phyloP scores from a whole-genome alignment of 2,888 invertebrate genomes.

The Plutella xylostella region DNA sequence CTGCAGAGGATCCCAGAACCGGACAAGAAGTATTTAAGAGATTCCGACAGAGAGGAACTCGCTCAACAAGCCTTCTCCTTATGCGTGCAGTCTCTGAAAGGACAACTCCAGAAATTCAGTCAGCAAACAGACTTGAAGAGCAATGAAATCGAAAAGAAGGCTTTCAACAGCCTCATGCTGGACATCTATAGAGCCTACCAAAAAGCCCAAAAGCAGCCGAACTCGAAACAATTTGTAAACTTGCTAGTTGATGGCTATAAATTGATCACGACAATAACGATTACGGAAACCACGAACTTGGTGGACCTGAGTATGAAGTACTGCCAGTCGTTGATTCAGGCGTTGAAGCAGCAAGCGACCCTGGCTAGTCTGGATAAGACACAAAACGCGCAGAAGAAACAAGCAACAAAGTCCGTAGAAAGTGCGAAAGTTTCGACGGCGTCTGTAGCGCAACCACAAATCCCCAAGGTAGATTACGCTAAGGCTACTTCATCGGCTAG shows the following conservation, averaged over 20 bases:
- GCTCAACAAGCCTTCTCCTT: slow-evolving; percentile 83
- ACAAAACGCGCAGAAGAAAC: slow-evolving; percentile 49
- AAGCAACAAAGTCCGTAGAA: slow-evolving; percentile 27
- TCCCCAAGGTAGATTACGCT: not conserved
- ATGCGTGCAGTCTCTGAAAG: slow-evolving; percentile 77
- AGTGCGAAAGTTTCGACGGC: not conserved
- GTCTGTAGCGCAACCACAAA: not conserved
- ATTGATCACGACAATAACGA: slow-evolving; percentile 70
- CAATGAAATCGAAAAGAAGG: slow-evolving; percentile 56
- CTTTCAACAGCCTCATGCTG: slow-evolving; percentile 60
- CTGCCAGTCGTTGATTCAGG: slow-evolving; percentile 73
- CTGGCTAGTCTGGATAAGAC: slow-evolving; percentile 44
- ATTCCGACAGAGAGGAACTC: slow-evolving; percentile 84
- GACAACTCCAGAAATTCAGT: slow-evolving; percentile 67
- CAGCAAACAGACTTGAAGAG: slow-evolving; percentile 57
- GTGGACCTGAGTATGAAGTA: slow-evolving; percentile 78
- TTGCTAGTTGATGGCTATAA: slow-evolving; percentile 79
- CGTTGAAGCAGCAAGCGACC: slow-evolving; percentile 67
- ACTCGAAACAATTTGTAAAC: slow-evolving; percentile 71
- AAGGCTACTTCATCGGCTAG: slow-evolving; percentile 20
- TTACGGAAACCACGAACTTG: slow-evolving; percentile 72
- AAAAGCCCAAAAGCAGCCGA: slow-evolving; percentile 73
- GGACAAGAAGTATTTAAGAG: slow-evolving; percentile 90
- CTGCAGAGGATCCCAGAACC: slow-evolving; percentile 84
- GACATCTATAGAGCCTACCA: slow-evolving; percentile 77